A percentile compares a stretch with the other conserved stretches of the same genome.
Evolutionary conservation across 2,888 invertebrate species (phyloP).

Genomic region (Heliconius cydno): DNA sequence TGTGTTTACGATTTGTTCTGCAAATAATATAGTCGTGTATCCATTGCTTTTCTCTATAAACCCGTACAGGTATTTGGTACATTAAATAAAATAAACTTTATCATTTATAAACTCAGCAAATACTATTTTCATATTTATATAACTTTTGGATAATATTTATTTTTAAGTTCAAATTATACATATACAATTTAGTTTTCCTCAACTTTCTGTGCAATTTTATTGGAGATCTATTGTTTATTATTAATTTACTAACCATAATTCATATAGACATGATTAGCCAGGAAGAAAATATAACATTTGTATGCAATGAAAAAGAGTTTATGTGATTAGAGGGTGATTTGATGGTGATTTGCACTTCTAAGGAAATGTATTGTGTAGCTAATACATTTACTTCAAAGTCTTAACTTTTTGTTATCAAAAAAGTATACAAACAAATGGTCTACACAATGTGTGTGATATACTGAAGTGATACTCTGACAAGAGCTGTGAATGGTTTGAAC

Average conservation of each 20-base stretch:
- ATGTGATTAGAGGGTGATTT: not conserved
- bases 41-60: slow-evolving; percentile 47
- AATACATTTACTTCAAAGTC: not conserved
- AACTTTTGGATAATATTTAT: not conserved
- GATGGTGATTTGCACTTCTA: no score
- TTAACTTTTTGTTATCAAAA: no score
- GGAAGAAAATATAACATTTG: not conserved
- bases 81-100: not conserved
- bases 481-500: not conserved
- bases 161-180: not conserved
- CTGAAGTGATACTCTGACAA: no score
- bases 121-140: not conserved
- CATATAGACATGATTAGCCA: not conserved
- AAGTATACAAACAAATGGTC: no score
- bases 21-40: slow-evolving; percentile 68
- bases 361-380: no score
- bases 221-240: not conserved
- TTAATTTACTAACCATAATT: not conserved
- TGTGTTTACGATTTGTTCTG: slow-evolving; percentile 74
- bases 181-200: not conserved
- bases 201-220: not conserved
- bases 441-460: no score
- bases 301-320: not conserved
- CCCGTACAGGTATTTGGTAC: not conserved
- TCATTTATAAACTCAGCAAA: not conserved